Percentiles rank a stretch among this genome's conserved stretches.
Conservation (phyloP, 2,888 invertebrate species). For the Portevinia maculata region DNA sequence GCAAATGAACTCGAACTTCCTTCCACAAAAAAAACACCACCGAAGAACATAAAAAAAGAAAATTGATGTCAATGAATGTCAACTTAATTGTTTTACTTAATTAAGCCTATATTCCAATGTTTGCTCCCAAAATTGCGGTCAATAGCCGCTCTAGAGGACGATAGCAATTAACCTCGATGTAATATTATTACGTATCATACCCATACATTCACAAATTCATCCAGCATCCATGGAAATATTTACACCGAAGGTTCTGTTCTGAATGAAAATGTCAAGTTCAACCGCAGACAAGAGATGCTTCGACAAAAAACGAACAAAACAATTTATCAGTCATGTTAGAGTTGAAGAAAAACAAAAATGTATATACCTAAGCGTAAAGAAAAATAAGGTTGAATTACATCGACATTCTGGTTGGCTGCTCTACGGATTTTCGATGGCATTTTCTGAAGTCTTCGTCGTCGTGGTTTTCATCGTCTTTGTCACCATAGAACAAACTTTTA, state of each 20-base stretch:
- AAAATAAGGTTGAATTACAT: conserved; percentile 2
- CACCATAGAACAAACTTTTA: conserved; percentile 40
- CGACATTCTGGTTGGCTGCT: conserved; percentile 11
- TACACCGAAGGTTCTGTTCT: background rate
- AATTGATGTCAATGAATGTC: conserved; percentile 54
- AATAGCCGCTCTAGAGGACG: conserved; percentile 41
- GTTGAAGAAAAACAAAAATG: background rate
- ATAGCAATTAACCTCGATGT: conserved; percentile 50
- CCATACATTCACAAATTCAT: background rate
- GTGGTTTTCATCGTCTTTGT: conserved; percentile 27
- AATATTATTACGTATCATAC: conserved; percentile 9
- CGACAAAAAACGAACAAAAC: conserved; percentile 14
- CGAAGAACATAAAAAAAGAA: too few relatives aligned
- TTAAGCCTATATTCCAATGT: conserved; percentile 38
- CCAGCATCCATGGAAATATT: background rate
- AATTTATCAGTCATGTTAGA: conserved; percentile 6
- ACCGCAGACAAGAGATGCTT: background rate
- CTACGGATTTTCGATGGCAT: conserved; percentile 5
- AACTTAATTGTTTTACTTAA: conserved; percentile 60
- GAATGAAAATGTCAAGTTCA: conserved; percentile 52
- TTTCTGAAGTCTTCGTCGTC: conserved; percentile 3
- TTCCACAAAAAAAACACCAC: conserved; percentile 2
- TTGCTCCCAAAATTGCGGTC: conserved; percentile 22
- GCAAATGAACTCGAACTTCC: conserved; percentile 64
- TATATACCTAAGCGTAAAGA: conserved; percentile 2